phyloP scores from a whole-genome alignment of 1,140 invertebrate genomes.

The Anadara kagoshimensis region DNA sequence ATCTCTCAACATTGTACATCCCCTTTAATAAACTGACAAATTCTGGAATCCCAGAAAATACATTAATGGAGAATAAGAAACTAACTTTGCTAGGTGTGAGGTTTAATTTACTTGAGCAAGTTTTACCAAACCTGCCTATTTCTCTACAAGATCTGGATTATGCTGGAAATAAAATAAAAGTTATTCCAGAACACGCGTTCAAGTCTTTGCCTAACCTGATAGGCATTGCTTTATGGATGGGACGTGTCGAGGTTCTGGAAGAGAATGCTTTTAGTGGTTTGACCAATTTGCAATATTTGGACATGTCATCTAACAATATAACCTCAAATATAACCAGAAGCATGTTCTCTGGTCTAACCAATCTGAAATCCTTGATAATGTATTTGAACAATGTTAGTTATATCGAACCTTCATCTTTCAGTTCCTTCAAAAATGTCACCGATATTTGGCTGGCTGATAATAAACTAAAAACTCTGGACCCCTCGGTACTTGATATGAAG shows the following conservation, averaged over 20 bases:
- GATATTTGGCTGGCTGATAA: constrained; percentile 25
- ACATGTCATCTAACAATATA: constrained; percentile 34
- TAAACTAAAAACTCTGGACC: constrained; percentile 21
- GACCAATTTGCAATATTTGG: constrained; percentile 25
- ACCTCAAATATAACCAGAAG: constrained; percentile 36
- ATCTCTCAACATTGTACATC: constrained; percentile 31
- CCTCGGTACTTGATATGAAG: constrained; percentile 12
- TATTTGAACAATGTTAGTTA: constrained; percentile 39
- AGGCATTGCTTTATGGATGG: constrained; percentile 32
- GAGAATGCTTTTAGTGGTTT: constrained; percentile 46
- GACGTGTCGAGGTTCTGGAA: constrained; percentile 35
- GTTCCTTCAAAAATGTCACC: constrained; percentile 3
- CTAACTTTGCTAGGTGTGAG: constrained; percentile 11
- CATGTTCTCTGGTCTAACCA: constrained; percentile 39
- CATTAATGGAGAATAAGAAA: constrained; percentile 41
- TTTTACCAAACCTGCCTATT: not conserved
- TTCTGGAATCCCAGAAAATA: constrained; percentile 14
- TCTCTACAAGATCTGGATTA: constrained; percentile 33
- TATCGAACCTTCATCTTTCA: constrained; percentile 21
- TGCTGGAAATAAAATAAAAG: constrained; percentile 44
- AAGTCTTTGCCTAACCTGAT: constrained; percentile 23
- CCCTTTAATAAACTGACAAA: constrained; percentile 43
- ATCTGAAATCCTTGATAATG: constrained; percentile 27
- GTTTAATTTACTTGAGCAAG: constrained; percentile 19
- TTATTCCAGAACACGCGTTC: constrained; percentile 28